These are phyloP conservation scores for Mystacides longicornis DNA, from an alignment of 2,888 invertebrate genomes.

Conservation along the genomic window DNA sequence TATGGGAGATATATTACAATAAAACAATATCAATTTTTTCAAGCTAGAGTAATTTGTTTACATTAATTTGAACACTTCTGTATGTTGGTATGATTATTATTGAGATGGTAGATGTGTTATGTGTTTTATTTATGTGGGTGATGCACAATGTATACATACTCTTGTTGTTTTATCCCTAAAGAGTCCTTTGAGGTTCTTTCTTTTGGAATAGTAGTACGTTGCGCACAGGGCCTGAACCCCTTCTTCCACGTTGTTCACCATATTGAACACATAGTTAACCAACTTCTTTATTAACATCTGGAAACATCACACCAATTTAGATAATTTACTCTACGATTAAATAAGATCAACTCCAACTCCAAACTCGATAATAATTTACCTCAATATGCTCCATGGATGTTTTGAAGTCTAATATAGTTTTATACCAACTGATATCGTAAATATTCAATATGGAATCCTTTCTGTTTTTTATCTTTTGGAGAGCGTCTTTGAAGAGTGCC, in stretches of 20 bases:
- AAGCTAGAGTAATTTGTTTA: no score
- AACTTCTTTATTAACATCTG: conserved; percentile 79
- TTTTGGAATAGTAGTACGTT: conserved; percentile 68
- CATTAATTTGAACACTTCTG: no score
- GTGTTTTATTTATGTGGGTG: no score
- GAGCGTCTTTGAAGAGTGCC: conserved; percentile 59
- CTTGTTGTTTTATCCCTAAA: conserved; percentile 61
- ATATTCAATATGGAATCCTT: conserved; percentile 66
- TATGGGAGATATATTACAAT: no score
- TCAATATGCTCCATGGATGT: conserved; percentile 56
- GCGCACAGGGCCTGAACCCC: conserved; percentile 70
- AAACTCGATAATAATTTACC: no score
- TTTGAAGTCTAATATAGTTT: conserved; percentile 58
- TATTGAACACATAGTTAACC: conserved; percentile 69
- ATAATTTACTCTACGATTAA: background rate
- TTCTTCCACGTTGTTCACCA: conserved; percentile 72
- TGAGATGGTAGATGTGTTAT: no score
- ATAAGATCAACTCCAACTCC: no score
- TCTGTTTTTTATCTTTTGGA: conserved; percentile 53
- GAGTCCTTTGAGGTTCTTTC: conserved; percentile 61
- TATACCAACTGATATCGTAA: conserved; percentile 76
- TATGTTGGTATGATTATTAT: no score
- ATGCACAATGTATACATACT: no score
- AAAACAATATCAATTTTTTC: no score
- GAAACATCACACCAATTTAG: conserved; percentile 30